Conservation (phyloP, 2,797 vertebrate species). For the Takifugu rubripes region DNA sequence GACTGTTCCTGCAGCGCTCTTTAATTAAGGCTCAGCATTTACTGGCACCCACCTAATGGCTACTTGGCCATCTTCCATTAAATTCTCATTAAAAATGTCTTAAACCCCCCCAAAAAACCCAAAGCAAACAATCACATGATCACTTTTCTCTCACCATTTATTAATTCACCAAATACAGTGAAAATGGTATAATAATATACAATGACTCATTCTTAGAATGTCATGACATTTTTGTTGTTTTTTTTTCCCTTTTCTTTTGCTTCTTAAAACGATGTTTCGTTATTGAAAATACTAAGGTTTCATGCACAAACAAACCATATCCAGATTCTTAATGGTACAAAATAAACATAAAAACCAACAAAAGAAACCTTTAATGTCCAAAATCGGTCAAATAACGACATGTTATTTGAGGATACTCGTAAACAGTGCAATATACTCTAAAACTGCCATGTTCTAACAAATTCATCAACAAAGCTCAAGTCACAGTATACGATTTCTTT, state of each 20-base stretch:
- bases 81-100: neutral
- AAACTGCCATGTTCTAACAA: conserved; percentile 83
- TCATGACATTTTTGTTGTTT: conserved; percentile 87
- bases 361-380: conserved; percentile 77
- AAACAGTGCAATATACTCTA: conserved; percentile 85
- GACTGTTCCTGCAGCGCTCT: conserved; percentile 38
- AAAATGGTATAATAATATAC: conserved; percentile 97
- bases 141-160: conserved; percentile 84
- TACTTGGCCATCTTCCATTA: conserved; percentile 14
- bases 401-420: conserved; percentile 84
- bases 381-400: conserved; percentile 80
- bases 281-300: conserved; percentile 90
- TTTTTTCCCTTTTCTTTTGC: conserved; percentile 70
- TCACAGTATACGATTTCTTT: conserved; percentile 87
- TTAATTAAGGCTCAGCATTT: conserved; percentile 61
- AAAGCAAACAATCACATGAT: conserved; percentile 48
- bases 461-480: conserved; percentile 84
- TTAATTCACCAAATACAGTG: conserved; percentile 98
- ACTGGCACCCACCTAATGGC: conserved; percentile 32
- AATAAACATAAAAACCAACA: conserved; percentile 81
- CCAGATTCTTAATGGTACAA: conserved; percentile 91
- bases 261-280: conserved; percentile 87
- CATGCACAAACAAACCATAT: conserved; percentile 93
- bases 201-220: conserved; percentile 96
- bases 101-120: conserved; percentile 45